Base-by-base conservation (phyloP, 2,888 invertebrate species). In the Eilema caniola region DNA sequence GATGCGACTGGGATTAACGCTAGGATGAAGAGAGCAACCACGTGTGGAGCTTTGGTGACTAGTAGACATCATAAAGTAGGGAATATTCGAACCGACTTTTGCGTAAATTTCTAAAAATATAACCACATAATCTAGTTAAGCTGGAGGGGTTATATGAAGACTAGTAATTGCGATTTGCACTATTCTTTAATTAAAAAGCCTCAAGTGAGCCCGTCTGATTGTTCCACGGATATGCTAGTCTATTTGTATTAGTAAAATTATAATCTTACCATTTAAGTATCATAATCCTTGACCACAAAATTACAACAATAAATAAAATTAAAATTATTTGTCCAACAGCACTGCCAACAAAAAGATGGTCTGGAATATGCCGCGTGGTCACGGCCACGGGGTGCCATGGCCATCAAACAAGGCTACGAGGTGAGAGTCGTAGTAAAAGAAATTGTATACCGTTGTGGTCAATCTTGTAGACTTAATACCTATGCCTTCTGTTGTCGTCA, bases 371-470 rank as follows among this genome's bases (percentile, higher is more conserved):
- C 96, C 82, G 92, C 95, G 91, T 96, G 96, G 96, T 94, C 96
- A 60, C 88, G 95, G 56, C 95, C 95, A 89, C 94, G 96, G 81
- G 96, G 96, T 79, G 86, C 96, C 77, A 96, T 96, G 95, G 94
- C 96, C 86, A 95, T 95, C 92, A 96, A 96, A 83, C 96, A 96
- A 79, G 96, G 96, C 89, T 96, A 96, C 87, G 96, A 96, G 95
- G 96, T 96, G 92, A 95, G 94, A 75, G 61, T 67, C 70, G 67
- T 81, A 77, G 77, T 78, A 70, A 67, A 57, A n/a, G 41, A 33
- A 16, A 47, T 56, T 56, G 16, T 66, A 25, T 56, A 41, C 25
- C n/a, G 10, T 56, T 63, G 25, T 59, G 16, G 67, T 37, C 16
- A 47, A 31, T 28, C 2, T 25, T 16, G 41, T 63, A 63, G 41